Conservation (phyloP, 2,797 vertebrate genomes). For the Astyanax mexicanus region DNA sequence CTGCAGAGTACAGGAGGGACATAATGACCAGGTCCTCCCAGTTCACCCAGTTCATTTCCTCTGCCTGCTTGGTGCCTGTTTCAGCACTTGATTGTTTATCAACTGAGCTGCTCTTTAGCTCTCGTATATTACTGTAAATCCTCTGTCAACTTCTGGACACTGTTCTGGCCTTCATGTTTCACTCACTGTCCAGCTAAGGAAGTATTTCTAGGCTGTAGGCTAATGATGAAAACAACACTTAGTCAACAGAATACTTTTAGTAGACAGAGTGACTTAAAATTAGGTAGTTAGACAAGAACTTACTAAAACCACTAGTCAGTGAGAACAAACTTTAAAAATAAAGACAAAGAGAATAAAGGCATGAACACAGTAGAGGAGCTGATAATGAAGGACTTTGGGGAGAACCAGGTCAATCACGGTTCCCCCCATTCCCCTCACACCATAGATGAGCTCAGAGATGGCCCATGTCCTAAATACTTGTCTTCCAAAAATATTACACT, state of each 20-base stretch:
- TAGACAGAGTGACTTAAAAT: no score
- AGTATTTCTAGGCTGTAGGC: no score
- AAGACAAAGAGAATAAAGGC: no score
- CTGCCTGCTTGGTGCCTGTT: no score
- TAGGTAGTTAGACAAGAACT: no score
- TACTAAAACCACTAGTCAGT: no score
- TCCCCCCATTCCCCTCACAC: background rate
- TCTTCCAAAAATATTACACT: background rate
- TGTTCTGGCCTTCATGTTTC: no score
- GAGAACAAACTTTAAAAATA: no score
- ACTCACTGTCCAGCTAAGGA: no score
- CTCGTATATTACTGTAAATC: background rate
- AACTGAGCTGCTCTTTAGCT: background rate
- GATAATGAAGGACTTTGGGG: background rate
- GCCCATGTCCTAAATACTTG: background rate
- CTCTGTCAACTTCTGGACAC: background rate
- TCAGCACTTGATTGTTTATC: background rate
- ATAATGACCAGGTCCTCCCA: background rate
- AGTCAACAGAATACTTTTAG: no score
- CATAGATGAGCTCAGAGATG: background rate
- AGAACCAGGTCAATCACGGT: background rate
- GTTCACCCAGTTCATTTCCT: background rate
- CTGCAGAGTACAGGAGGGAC: background rate
- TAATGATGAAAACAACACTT: no score
- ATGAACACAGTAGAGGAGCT: background rate